A percentile compares a stretch with the other conserved stretches of the same genome.
These are phyloP conservation scores for Nothoprocta pentlandii DNA, from an alignment of 2,113 vertebrate species.

Conservation along the genomic window DNA sequence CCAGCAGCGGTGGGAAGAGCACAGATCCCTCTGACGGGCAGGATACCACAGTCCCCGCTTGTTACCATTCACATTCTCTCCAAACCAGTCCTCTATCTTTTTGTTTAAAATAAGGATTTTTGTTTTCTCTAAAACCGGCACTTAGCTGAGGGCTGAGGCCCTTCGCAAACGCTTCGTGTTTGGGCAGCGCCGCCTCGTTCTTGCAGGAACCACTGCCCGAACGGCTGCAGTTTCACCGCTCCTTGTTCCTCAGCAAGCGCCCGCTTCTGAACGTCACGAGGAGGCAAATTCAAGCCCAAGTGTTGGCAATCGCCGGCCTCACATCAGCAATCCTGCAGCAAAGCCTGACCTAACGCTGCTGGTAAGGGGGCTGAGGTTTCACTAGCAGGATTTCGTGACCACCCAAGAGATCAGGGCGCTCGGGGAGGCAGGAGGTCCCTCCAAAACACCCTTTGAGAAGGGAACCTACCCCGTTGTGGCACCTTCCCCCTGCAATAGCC, in stretches of 20 bases:
- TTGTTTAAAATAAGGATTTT: background rate
- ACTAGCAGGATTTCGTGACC: background rate
- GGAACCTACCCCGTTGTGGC: background rate
- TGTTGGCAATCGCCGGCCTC: background rate
- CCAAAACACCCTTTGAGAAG: background rate
- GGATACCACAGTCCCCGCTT: fast-evolving
- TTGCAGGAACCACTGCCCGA: fast-evolving
- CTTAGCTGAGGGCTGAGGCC: background rate
- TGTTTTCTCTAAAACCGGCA: too few species aligned
- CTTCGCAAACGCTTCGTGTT: background rate
- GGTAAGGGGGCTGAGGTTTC: fast-evolving
- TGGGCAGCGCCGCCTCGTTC: background rate
- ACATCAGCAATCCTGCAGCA: background rate
- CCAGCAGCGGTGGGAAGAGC: background rate
- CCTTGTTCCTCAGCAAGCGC: background rate
- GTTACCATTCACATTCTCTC: background rate
- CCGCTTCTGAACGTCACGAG: background rate
- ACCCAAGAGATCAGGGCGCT: background rate
- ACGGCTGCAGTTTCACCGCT: fast-evolving
- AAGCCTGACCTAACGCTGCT: fast-evolving
- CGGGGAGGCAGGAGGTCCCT: fast-evolving
- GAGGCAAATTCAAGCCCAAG: background rate
- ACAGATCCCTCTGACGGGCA: background rate
- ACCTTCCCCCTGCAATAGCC: fast-evolving
- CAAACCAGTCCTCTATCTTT: background rate